Evolutionary conservation across 2,888 invertebrate species (phyloP).

Genomic region (Aspidiotus destructor): DNA sequence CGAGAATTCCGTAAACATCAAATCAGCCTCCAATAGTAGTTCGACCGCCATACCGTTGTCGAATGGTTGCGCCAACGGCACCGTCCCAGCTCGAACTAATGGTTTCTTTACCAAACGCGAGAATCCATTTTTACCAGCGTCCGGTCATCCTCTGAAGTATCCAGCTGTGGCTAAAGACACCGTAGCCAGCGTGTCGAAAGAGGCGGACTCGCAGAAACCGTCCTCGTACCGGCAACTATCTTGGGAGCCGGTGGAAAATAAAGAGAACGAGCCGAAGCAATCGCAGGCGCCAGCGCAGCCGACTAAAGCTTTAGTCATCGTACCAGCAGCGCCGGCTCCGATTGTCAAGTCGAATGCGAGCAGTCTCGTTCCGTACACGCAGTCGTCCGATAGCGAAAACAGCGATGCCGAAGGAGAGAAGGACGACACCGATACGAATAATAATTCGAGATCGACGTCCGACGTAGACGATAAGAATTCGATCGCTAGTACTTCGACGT

Average conservation of each 20-base stretch:
- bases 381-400: constrained; percentile 26
- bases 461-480: background rate
- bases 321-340: constrained; percentile 22
- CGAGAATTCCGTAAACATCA: constrained; percentile 37
- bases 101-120: constrained; percentile 27
- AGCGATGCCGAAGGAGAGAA: background rate
- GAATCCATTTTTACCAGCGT: constrained; percentile 20
- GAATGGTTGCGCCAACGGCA: constrained; percentile 19
- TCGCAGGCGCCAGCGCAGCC: background rate
- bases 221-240: constrained; percentile 11
- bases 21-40: constrained; percentile 32
- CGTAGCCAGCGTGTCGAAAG: no score
- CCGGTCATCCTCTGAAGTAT: constrained; percentile 13
- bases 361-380: constrained; percentile 34
- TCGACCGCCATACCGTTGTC: constrained; percentile 8
- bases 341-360: constrained; percentile 25
- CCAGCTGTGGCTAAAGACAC: background rate
- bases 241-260: constrained; percentile 13
- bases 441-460: constrained; percentile 5
- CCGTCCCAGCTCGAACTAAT: constrained; percentile 11
- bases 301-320: constrained; percentile 4
- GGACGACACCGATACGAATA: constrained; percentile 11
- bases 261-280: constrained; percentile 5
- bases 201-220: background rate
- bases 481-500: background rate